Percentiles rank a stretch among this genome's conserved stretches.
These are phyloP conservation scores for Drosophila affinis DNA, from an alignment of 2,888 invertebrate species.

Conservation along the genomic window DNA sequence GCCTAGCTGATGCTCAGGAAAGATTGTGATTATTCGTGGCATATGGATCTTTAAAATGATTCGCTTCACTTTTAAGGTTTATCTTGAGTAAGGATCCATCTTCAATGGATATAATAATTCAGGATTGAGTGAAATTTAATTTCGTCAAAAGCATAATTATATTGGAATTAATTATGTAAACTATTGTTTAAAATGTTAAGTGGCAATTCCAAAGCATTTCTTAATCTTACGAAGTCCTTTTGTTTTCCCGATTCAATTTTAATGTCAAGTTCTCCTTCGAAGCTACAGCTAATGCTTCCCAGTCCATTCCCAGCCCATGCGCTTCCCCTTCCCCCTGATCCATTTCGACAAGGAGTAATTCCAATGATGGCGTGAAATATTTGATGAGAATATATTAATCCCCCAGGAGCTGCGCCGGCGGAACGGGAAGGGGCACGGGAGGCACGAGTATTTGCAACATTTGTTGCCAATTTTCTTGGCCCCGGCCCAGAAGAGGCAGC, in stretches of 20 bases:
- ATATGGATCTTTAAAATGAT: not conserved
- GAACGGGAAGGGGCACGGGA: not conserved
- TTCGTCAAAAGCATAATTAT: not conserved
- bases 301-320: not conserved
- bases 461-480: constrained; percentile 36
- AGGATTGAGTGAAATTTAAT: not conserved
- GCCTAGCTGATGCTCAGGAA: not conserved
- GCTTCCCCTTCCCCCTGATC: not conserved
- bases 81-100: no score
- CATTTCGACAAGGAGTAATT: constrained; percentile 48
- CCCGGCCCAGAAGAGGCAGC: constrained; percentile 5
- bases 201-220: not conserved
- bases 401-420: constrained; percentile 52
- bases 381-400: constrained; percentile 80
- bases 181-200: not conserved
- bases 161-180: not conserved
- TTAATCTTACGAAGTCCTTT: not conserved
- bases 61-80: no score
- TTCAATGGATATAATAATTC: not conserved
- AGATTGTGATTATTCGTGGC: not conserved
- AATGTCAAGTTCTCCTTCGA: constrained; percentile 22
- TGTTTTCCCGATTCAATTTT: constrained; percentile 11
- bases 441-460: constrained; percentile 59
- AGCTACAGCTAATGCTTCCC: not conserved
- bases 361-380: constrained; percentile 79